phyloP scores from a whole-genome alignment of 2,888 invertebrate genomes.

The Tortricodes alternella region DNA sequence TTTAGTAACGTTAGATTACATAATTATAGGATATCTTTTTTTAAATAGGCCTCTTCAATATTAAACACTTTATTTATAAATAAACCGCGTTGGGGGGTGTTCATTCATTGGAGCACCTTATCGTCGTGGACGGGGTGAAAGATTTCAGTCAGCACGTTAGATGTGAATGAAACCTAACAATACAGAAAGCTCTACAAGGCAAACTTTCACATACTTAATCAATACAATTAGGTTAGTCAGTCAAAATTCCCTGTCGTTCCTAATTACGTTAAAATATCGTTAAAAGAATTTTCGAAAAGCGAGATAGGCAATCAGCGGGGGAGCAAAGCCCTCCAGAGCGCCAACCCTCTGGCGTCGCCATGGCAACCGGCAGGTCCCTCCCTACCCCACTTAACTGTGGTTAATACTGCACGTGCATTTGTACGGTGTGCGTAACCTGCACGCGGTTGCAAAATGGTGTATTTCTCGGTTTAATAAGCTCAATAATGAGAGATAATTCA shows the following conservation, averaged over 20 bases:
- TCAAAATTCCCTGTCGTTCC: not conserved
- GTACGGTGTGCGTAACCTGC: slow-evolving; percentile 3
- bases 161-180: too few relatives aligned
- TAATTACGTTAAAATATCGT: slow-evolving; percentile 22
- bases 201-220: too few relatives aligned
- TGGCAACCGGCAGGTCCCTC: slow-evolving; percentile 69
- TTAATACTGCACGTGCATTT: slow-evolving; percentile 23
- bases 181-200: too few relatives aligned
- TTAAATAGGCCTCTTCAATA: too few relatives aligned
- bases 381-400: slow-evolving; percentile 56
- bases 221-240: not conserved
- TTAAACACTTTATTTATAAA: too few relatives aligned
- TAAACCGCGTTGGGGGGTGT: too few relatives aligned
- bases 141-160: too few relatives aligned
- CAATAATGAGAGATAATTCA: slow-evolving; percentile 3
- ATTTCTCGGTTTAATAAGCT: slow-evolving; percentile 4
- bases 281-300: slow-evolving; percentile 47
- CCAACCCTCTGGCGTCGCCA: slow-evolving; percentile 71
- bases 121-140: too few relatives aligned
- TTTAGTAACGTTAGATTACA: too few relatives aligned
- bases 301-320: slow-evolving; percentile 62
- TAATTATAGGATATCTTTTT: too few relatives aligned
- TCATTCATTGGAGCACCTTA: too few relatives aligned
- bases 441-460: slow-evolving; percentile 13
- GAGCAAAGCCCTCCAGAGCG: slow-evolving; percentile 44